Base-by-base conservation (phyloP, 2,888 invertebrate species). In the Miltochrista miniata region DNA sequence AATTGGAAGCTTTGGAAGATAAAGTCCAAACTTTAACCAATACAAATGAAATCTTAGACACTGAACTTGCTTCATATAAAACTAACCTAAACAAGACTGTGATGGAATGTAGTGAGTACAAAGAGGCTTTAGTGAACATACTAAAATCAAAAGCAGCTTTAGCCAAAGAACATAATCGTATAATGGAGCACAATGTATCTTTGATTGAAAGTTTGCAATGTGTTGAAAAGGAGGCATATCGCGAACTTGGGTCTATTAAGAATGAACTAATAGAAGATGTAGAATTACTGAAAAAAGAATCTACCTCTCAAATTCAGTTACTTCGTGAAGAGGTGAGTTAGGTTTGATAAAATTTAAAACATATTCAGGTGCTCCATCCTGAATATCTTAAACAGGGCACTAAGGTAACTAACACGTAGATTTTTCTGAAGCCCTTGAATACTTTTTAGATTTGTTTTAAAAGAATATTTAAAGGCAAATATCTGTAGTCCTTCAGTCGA, bases 1-100 rank as follows among this genome's bases (percentile, higher is more conserved):
- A 93, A 71, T 86, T 94, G 1, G 93, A 93, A 67, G 88, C 90
- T 71, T 77, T 94, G 49, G 91, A 91, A 64, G 80, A 70, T 68
- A 91, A 89, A 72, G 71, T 81, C 69, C 74, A 82, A 56, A 67
- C 69, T 31, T 59, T 91, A 34, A 77, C 73, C 0, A 78, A 79
- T 46, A 67, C 85, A 2, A 90, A 89, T 50, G 81, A 87, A 60
- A 63, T 70, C 9, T 66, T 89, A 33, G 87, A 90, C 69, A 76
- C 76, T 43, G 90, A 91, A 72, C 68, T 90, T 11, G 45, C 67
- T 1, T 75, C 76, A 7, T 85, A 78, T 58, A 90, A 90, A 68
- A 84, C 71, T 44, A 81, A 76, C 34, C 63, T 90, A 2, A 86
- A 83, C 51, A 86, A 77, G 48, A 81, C 86, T 41, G 61, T 83